Base-by-base conservation (phyloP, 2,888 invertebrate genomes). In the Dimorphilus gyrociliatus region DNA sequence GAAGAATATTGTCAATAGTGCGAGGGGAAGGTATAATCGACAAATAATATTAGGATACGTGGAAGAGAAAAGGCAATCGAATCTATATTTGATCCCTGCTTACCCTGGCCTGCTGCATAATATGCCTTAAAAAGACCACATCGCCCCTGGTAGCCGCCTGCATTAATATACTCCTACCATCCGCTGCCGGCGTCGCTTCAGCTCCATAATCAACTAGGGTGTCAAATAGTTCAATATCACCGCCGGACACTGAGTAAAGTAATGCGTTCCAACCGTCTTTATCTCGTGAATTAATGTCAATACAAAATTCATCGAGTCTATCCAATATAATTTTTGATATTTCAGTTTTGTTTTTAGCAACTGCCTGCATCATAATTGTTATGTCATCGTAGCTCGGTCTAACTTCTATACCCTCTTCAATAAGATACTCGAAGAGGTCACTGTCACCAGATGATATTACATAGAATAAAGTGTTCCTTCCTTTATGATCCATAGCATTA, bases 401-500 rank as follows among this genome's bases (percentile, higher is more conserved):
- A 16, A 36, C 23, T 5, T n/a, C 10, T 2, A 39, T 35, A 8
- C 38, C 37, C 13, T 40, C 16, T 4, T 27, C 23, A 2, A 37
- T 14, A n/a, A 42, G 30, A 13, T 21, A 28, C 13, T 37, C 26
- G 12, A 42, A 29, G 7, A 42, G 17, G 16, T 37, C 33, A 2
- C 35, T 18, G 23, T 39, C 31, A 4, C 37, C 37, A 2, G 37
- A 39, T 2, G 39, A 35, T 19, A 42, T 36, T 25, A 35, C 37
- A 23, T 42, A 42, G 30, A 39, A 42, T 15, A 42, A 30, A 14
- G 25, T 27, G 23, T 42, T 42, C 16, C 42, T 13, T 8, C 41
- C 42, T 16, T 36, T 34, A 4, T 33, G 18, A 25, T 43, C 43
- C 21, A 25, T 30, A 16, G 31, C 38, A 25, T 39, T 40, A 14